Conservation (phyloP, 1,140 invertebrate species). For the Ganaspis sp. region DNA sequence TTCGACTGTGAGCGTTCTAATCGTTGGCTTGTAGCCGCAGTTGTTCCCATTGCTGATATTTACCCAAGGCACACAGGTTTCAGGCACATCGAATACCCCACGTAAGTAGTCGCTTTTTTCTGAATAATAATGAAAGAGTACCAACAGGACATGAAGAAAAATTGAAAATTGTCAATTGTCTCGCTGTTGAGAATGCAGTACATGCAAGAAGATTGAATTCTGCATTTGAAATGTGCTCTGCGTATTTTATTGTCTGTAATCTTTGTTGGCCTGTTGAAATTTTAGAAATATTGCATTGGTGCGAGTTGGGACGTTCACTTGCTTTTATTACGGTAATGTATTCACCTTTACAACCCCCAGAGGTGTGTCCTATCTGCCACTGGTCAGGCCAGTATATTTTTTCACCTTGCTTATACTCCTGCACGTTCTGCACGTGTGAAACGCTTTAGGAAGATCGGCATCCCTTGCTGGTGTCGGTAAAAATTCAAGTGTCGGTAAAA, state of each 20-base stretch:
- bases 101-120: conserved; percentile 79
- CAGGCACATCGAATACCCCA: conserved; percentile 96
- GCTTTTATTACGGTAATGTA: conserved; percentile 60
- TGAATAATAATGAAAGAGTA: neutral
- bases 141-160: neutral
- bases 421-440: conserved; percentile 50
- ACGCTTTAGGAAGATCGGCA: conserved; percentile 32
- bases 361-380: conserved; percentile 56
- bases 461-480: conserved; percentile 9
- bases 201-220: neutral
- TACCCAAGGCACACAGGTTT: conserved; percentile 96
- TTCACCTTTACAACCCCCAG: conserved; percentile 51
- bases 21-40: conserved; percentile 95
- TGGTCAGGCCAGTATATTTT: conserved; percentile 50
- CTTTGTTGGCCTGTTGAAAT: conserved; percentile 41
- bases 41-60: conserved; percentile 95
- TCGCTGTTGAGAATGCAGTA: neutral
- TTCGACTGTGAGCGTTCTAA: conserved; percentile 97
- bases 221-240: conserved; percentile 8
- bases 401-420: conserved; percentile 30
- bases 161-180: conserved; percentile 11
- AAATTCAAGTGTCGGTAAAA: conserved; percentile 28
- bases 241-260: conserved; percentile 27
- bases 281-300: conserved; percentile 60
- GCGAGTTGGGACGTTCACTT: conserved; percentile 54